Conservation (phyloP, 2,797 vertebrate species). For the Falco berigora region DNA sequence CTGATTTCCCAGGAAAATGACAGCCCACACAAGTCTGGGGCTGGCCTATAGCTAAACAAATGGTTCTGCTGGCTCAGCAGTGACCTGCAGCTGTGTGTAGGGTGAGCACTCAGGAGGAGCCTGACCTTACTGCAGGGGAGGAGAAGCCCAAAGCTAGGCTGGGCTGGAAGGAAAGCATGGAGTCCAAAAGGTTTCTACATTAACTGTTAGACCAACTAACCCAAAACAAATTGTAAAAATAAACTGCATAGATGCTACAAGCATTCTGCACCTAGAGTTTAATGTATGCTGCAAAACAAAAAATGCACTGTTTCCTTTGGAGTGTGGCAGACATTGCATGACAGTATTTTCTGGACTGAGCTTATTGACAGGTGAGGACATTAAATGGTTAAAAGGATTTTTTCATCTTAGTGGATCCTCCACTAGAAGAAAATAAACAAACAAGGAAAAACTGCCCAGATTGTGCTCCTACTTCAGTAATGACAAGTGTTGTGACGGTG, state of each 20-base stretch:
- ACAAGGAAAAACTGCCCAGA: neutral
- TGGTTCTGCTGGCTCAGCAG: neutral
- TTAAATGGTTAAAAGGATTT: constrained; percentile 36
- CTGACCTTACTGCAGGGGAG: neutral
- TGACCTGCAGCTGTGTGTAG: neutral
- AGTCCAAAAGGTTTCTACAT: neutral
- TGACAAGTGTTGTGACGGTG: constrained; percentile 45
- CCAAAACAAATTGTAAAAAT: neutral
- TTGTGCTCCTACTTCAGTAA: constrained; percentile 24
- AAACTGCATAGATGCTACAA: neutral
- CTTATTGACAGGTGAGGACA: neutral
- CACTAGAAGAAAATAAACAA: constrained; percentile 35
- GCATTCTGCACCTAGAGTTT: neutral
- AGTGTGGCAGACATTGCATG: neutral
- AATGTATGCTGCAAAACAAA: neutral
- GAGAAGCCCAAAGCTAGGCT: neutral
- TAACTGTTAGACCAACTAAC: neutral
- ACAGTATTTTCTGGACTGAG: neutral
- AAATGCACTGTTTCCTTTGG: neutral
- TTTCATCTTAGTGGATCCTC: neutral
- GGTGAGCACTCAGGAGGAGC: neutral
- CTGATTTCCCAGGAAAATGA: neutral
- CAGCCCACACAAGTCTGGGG: neutral
- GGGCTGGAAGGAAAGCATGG: neutral
- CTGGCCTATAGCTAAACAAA: neutral